Conservation (phyloP, 2,797 vertebrate species). For the Pitangus sulphuratus region DNA sequence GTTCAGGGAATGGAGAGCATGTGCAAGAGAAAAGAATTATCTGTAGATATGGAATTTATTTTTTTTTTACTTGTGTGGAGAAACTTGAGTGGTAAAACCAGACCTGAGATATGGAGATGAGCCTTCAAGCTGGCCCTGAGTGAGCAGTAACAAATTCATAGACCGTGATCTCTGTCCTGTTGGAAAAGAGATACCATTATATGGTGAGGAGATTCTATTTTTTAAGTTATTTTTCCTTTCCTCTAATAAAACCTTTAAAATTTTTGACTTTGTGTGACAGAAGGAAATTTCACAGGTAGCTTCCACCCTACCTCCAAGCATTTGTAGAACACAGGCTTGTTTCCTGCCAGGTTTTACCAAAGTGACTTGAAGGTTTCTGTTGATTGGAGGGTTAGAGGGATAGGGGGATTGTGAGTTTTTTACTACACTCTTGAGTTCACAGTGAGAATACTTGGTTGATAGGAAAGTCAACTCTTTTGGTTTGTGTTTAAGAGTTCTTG, state of each 20-base stretch:
- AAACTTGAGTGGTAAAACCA: not conserved
- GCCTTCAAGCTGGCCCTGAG: not conserved
- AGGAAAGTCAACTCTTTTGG: not conserved
- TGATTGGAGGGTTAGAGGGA: not conserved
- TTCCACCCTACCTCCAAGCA: not conserved
- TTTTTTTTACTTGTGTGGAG: not conserved
- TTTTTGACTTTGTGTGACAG: not conserved
- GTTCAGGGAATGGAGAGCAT: accelerated
- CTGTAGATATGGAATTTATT: not conserved
- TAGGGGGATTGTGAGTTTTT: accelerated
- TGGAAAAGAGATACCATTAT: not conserved
- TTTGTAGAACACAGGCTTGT: not conserved
- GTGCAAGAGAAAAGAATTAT: not conserved
- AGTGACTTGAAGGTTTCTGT: not conserved
- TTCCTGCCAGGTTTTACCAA: not conserved
- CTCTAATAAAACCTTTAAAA: not conserved
- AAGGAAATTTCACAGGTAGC: not conserved
- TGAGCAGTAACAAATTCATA: not conserved
- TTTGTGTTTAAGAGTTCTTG: not conserved
- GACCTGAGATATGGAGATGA: accelerated
- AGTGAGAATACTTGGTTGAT: not conserved
- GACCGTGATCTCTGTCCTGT: not conserved
- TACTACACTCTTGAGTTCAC: not conserved
- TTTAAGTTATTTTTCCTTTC: not conserved
- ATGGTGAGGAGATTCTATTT: not conserved